phyloP scores from a whole-genome alignment of 2,888 invertebrate genomes.

The Lycocerus yunnanus region DNA sequence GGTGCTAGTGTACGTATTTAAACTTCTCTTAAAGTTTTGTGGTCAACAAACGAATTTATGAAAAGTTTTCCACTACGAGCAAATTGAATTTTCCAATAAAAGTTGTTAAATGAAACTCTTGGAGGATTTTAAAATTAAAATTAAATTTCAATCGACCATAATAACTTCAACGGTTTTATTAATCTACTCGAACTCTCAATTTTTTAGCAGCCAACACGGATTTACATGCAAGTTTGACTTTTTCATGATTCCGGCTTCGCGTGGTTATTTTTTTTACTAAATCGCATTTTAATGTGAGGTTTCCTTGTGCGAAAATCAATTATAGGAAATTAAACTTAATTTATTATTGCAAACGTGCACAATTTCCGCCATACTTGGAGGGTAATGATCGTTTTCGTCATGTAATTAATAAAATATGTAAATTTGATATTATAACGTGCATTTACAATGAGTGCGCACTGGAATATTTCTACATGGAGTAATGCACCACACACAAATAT shows the following conservation, averaged over 20 bases:
- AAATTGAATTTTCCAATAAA: background rate
- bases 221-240: background rate
- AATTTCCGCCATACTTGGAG: background rate
- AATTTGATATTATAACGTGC: background rate
- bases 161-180: background rate
- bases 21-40: background rate
- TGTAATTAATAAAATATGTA: background rate
- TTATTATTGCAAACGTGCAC: background rate
- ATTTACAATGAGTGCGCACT: background rate
- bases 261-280: background rate
- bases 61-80: background rate
- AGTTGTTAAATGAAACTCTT: background rate
- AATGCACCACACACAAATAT: background rate
- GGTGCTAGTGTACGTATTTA: background rate
- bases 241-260: background rate
- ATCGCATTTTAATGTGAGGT: background rate
- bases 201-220: background rate
- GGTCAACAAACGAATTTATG: background rate
- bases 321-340: background rate
- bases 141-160: background rate
- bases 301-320: background rate
- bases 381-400: background rate
- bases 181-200: background rate
- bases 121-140: background rate
- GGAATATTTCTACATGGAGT: background rate